These are phyloP conservation scores for Euphonia xanthogaster DNA, from an alignment of 2,797 vertebrate genomes.

Conservation along the genomic window DNA sequence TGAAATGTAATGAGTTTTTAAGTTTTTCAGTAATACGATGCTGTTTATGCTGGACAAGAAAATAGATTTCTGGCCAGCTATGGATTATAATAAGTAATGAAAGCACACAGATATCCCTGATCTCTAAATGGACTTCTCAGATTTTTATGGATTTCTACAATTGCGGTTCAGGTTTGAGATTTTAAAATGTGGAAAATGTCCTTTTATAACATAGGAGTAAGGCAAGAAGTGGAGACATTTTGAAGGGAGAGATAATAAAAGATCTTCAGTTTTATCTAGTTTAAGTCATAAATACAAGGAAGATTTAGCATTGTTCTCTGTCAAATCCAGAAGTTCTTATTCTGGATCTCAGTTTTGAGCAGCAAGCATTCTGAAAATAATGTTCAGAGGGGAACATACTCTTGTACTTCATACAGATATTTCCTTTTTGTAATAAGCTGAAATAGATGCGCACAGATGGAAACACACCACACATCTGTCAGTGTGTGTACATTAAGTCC, in stretches of 20 bases:
- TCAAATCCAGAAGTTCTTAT: not conserved
- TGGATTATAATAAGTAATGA: not conserved
- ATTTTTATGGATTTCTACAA: not conserved
- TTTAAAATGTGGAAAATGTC: not conserved
- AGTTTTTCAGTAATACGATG: not conserved
- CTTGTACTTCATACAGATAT: not conserved
- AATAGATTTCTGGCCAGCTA: not conserved
- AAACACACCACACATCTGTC: not conserved
- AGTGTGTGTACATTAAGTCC: not conserved
- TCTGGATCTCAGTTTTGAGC: not conserved
- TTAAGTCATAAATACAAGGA: not conserved
- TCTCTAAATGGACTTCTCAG: not conserved
- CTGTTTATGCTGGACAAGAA: not conserved
- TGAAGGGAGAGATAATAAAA: not conserved
- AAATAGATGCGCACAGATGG: not conserved
- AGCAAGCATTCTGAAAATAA: not conserved
- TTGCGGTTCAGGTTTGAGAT: not conserved
- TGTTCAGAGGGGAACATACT: not conserved
- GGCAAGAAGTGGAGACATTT: not conserved
- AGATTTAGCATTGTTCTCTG: not conserved
- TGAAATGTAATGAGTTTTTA: not conserved
- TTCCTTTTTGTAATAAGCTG: not conserved
- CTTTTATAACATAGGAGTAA: not conserved
- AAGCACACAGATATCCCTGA: not conserved
- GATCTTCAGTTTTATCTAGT: not conserved